Percentiles rank a stretch among this genome's conserved stretches.
These are phyloP conservation scores for Ascaphus truei DNA, from an alignment of 2,113 vertebrate species.

Conservation along the genomic window DNA sequence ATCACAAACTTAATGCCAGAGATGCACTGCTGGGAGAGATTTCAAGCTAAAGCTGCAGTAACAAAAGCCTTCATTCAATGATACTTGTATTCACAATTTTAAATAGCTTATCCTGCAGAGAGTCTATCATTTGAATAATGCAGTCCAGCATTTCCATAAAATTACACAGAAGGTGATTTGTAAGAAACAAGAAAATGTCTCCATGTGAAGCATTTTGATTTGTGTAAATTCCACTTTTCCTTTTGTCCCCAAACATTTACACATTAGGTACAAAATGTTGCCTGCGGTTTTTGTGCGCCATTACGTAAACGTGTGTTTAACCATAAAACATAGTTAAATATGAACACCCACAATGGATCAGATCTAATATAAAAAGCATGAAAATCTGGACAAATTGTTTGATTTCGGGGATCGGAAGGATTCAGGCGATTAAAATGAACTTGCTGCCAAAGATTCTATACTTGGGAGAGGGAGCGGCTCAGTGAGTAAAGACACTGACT, in stretches of 20 bases:
- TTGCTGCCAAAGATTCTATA: no score
- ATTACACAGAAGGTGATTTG: slow-evolving; percentile 18
- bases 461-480: no score
- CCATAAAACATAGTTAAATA: neutral
- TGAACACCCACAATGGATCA: no score
- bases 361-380: no score
- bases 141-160: slow-evolving; percentile 16
- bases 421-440: no score
- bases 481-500: no score
- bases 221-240: neutral
- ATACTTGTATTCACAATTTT: slow-evolving; percentile 8
- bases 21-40: slow-evolving; percentile 13
- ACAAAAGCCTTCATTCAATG: slow-evolving; percentile 10
- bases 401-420: no score
- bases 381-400: no score
- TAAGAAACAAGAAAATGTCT: neutral
- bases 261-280: neutral
- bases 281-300: neutral
- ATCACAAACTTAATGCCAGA: neutral
- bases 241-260: slow-evolving; percentile 14
- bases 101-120: slow-evolving; percentile 10
- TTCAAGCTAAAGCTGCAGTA: neutral
- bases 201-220: neutral
- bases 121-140: slow-evolving; percentile 19
- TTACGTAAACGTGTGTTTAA: slow-evolving; percentile 18